Conservation (phyloP, 2,888 invertebrate genomes). For the Leucozona laternaria region DNA sequence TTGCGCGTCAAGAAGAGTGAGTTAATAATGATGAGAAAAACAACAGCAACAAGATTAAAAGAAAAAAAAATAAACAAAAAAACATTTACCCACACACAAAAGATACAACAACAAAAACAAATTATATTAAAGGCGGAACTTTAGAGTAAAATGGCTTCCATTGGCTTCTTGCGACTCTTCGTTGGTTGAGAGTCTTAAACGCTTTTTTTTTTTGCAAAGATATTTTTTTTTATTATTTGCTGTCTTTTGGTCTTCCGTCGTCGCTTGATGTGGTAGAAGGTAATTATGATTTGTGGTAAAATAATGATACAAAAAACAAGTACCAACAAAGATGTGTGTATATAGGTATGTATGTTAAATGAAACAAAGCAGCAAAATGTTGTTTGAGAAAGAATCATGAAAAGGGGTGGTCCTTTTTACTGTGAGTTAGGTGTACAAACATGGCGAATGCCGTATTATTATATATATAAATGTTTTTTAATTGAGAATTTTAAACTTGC, state of each 20-base stretch:
- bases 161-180: slow-evolving; percentile 68
- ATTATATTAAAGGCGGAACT: slow-evolving; percentile 68
- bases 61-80: slow-evolving; percentile 26
- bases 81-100: slow-evolving; percentile 26
- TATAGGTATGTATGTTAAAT: slow-evolving; percentile 8
- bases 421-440: slow-evolving; percentile 11
- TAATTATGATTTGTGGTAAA: slow-evolving; percentile 78
- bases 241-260: slow-evolving; percentile 21
- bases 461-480: background rate
- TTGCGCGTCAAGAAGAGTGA: slow-evolving; percentile 68
- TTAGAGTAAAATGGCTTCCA: slow-evolving; percentile 73
- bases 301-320: slow-evolving; percentile 67
- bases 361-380: background rate
- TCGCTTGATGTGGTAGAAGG: slow-evolving; percentile 49
- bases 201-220: slow-evolving; percentile 26
- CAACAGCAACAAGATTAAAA: slow-evolving; percentile 25
- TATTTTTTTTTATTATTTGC: slow-evolving; percentile 24
- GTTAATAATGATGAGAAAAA: slow-evolving; percentile 72
- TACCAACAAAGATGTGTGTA: background rate
- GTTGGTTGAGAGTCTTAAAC: slow-evolving; percentile 64
- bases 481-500: no score
- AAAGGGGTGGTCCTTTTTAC: slow-evolving; percentile 61
- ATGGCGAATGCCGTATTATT: slow-evolving; percentile 46
- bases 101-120: slow-evolving; percentile 28
- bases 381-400: slow-evolving; percentile 24